phyloP scores from a whole-genome alignment of 1,140 invertebrate genomes.

The Probaryconus sp. region DNA sequence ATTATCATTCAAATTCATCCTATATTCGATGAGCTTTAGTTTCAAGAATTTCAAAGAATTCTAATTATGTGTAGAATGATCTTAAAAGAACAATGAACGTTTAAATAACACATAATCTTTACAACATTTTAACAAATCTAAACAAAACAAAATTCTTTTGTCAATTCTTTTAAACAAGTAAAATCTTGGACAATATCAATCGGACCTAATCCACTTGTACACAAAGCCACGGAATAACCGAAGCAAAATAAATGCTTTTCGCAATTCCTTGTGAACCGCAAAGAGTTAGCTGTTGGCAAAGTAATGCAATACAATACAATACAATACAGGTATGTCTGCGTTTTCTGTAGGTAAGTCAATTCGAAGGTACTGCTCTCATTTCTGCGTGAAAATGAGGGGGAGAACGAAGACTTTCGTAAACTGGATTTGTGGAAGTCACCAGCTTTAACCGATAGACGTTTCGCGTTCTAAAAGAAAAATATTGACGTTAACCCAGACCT shows the following conservation, averaged over 20 bases:
- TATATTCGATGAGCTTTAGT: constrained; percentile 19
- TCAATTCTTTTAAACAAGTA: too few relatives aligned
- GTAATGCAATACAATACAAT: constrained; percentile 22
- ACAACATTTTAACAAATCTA: too few relatives aligned
- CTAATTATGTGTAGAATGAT: too few relatives aligned
- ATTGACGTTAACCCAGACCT: constrained; percentile 53
- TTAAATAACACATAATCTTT: too few relatives aligned
- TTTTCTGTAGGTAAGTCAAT: too few relatives aligned
- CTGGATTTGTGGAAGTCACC: constrained; percentile 49
- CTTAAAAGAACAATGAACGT: too few relatives aligned
- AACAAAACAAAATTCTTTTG: too few relatives aligned
- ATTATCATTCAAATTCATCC: constrained; percentile 31
- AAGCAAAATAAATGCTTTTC: constrained; percentile 7
- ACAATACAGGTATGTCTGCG: constrained; percentile 12
- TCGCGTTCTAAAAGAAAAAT: constrained; percentile 52
- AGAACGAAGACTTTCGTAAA: constrained; percentile 52
- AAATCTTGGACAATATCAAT: too few relatives aligned
- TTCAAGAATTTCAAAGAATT: constrained; percentile 25
- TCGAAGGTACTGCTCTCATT: constrained; percentile 55
- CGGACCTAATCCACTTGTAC: too few relatives aligned
- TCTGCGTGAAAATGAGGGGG: constrained; percentile 50
- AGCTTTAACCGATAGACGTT: constrained; percentile 35
- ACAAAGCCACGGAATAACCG: too few relatives aligned
- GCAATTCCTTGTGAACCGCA: constrained; percentile 6
- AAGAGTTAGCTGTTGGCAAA: constrained; percentile 16